These are phyloP conservation scores for Colinus virginianus DNA, from an alignment of 2,113 vertebrate genomes.

Conservation along the genomic window DNA sequence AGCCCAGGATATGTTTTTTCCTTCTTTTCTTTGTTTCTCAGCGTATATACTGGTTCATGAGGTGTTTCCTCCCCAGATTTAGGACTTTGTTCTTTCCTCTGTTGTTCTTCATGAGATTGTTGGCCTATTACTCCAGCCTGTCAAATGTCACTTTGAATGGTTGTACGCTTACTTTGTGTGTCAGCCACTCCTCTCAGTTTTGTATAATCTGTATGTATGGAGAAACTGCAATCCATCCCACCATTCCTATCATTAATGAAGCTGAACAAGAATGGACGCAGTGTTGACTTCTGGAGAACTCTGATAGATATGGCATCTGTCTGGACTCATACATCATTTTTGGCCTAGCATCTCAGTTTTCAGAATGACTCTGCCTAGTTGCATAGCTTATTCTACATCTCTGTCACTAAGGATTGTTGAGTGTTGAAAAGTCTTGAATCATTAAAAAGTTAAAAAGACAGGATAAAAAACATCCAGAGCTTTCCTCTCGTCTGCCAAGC, in stretches of 20 bases:
- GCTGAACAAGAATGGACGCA: background rate
- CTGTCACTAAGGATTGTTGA: background rate
- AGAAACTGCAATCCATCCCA: too few relatives aligned
- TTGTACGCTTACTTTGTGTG: background rate
- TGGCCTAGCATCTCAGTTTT: background rate
- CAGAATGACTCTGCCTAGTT: background rate
- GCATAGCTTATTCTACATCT: background rate
- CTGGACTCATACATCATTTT: background rate
- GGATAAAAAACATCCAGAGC: background rate
- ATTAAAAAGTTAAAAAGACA: background rate
- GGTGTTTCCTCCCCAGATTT: background rate
- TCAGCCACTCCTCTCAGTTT: background rate
- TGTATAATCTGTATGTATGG: too few relatives aligned
- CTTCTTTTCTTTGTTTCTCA: background rate
- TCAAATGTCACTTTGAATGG: background rate
- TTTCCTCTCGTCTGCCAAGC: background rate
- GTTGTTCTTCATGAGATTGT: background rate
- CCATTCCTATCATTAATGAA: background rate
- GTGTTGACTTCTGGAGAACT: background rate
- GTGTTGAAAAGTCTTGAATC: background rate
- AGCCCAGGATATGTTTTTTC: background rate
- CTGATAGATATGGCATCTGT: background rate
- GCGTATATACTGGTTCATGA: background rate
- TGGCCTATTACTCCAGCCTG: background rate
- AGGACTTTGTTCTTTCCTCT: background rate